phyloP scores from a whole-genome alignment of 2,797 vertebrate genomes.

The Anguilla marmorata region DNA sequence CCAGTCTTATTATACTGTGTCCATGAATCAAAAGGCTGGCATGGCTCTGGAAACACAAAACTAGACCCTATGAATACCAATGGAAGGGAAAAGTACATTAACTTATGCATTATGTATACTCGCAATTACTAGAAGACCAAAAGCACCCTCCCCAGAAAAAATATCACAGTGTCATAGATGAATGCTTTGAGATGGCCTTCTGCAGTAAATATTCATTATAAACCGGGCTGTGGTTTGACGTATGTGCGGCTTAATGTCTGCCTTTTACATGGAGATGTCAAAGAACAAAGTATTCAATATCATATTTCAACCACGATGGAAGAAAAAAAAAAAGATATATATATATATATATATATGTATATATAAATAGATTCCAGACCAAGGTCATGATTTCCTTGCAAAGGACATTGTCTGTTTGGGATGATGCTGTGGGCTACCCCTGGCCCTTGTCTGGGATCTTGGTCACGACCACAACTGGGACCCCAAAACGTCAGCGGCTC shows the following conservation, averaged over 20 bases:
- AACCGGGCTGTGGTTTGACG: background rate
- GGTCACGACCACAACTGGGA: background rate
- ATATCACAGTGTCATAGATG: background rate
- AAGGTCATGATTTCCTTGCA: background rate
- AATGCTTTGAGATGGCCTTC: background rate
- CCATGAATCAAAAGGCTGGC: background rate
- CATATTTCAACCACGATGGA: constrained; percentile 58
- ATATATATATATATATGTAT: no score
- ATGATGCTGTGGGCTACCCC: background rate
- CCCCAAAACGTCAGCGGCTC: background rate
- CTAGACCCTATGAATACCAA: background rate
- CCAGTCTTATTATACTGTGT: background rate
- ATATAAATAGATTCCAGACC: constrained; percentile 43
- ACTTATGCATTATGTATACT: background rate
- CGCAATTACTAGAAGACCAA: background rate
- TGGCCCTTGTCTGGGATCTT: background rate
- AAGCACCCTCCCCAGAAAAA: background rate
- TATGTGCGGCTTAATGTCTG: background rate
- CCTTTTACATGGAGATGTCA: constrained; percentile 34
- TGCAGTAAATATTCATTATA: background rate
- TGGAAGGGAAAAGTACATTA: background rate
- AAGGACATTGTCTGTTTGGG: background rate
- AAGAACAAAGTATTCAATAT: constrained; percentile 56
- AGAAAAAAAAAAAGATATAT: constrained; percentile 46
- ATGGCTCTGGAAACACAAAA: background rate